Evolutionary conservation across 2,113 vertebrate genomes (phyloP).

Genomic region (Cnemophilus loriae): DNA sequence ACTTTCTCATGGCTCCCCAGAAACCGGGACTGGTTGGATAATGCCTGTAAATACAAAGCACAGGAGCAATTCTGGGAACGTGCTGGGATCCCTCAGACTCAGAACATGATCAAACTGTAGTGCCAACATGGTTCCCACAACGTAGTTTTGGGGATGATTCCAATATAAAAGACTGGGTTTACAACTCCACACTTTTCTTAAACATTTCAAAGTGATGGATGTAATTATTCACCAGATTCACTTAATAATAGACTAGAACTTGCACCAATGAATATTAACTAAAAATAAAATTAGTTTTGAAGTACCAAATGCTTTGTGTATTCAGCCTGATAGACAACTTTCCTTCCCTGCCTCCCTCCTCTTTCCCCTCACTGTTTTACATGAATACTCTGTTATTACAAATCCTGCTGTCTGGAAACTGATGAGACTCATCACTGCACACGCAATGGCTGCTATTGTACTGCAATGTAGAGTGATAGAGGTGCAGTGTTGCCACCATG

Average conservation of each 20-base stretch:
- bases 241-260: conserved; percentile 16
- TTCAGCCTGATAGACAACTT: conserved; percentile 21
- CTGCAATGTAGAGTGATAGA: neutral
- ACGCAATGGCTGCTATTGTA: neutral
- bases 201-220: conserved; percentile 2
- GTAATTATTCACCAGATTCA: neutral
- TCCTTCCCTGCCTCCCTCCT: neutral
- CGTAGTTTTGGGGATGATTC: neutral
- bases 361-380: conserved; percentile 27
- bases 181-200: conserved; percentile 5
- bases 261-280: conserved; percentile 25
- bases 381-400: conserved; percentile 51
- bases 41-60: neutral
- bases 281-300: conserved; percentile 40
- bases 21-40: neutral
- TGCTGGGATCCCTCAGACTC: neutral
- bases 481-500: neutral
- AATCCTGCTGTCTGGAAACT: conserved; percentile 41
- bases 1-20: neutral
- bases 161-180: neutral
- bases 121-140: neutral
- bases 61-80: neutral
- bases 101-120: neutral
- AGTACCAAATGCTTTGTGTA: conserved; percentile 24
- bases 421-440: conserved; percentile 9